These are phyloP conservation scores for Trematocara nigrifrons DNA, from an alignment of 2,113 vertebrate genomes.

Conservation along the genomic window DNA sequence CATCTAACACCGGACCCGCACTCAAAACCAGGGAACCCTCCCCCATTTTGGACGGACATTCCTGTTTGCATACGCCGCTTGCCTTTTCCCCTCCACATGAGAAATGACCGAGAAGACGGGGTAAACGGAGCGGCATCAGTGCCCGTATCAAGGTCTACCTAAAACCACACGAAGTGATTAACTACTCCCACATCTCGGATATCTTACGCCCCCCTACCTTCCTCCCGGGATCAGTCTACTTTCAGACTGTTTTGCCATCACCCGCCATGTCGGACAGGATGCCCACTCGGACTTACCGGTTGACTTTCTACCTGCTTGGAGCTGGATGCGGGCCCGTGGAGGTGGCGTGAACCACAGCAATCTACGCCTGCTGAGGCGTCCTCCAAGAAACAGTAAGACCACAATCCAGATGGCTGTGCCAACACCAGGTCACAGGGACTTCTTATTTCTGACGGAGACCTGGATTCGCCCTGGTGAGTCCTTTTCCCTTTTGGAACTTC, in stretches of 20 bases:
- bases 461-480: neutral
- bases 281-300: fast-evolving
- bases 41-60: no score
- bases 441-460: neutral
- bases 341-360: neutral
- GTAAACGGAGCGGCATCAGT: no score
- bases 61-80: no score
- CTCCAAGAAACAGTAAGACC: neutral
- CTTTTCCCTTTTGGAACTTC: neutral
- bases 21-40: no score
- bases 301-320: neutral
- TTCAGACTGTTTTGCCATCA: neutral
- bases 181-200: neutral
- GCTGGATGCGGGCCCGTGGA: neutral
- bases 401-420: neutral
- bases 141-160: neutral
- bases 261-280: neutral
- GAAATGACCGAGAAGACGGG: no score
- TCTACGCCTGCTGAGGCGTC: fast-evolving
- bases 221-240: neutral
- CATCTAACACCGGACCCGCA: no score
- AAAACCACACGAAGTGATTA: neutral
- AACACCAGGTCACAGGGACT: neutral
- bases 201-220: neutral
- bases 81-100: no score